A percentile compares a stretch with the other conserved stretches of the same genome.
phyloP scores from a whole-genome alignment of 2,888 invertebrate genomes.

The Smittia aterrima region DNA sequence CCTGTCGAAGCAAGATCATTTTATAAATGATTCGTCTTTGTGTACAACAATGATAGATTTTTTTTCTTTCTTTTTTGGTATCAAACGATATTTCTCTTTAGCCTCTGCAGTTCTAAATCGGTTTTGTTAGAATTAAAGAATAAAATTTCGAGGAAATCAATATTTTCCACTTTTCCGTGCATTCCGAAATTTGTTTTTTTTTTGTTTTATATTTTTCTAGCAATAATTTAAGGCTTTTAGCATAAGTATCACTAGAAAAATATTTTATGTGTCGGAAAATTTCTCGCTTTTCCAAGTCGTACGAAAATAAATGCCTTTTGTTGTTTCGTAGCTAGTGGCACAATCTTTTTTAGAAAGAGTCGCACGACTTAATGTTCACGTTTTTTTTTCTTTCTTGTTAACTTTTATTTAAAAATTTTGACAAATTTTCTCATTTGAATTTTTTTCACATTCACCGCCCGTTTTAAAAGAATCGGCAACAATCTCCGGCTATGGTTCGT shows the following conservation, averaged over 20 bases:
- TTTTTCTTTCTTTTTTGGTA: not conserved
- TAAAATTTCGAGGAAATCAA: slow-evolving; percentile 40
- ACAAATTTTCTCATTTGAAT: slow-evolving; percentile 19
- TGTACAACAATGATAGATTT: slow-evolving; percentile 26
- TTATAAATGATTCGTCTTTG: slow-evolving; percentile 36
- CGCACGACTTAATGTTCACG: not conserved
- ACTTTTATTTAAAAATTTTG: slow-evolving; percentile 11
- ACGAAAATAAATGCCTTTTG: slow-evolving; percentile 19
- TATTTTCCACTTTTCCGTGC: slow-evolving; percentile 37
- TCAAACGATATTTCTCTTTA: not conserved
- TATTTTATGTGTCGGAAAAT: not conserved
- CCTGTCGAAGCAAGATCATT: slow-evolving; percentile 30
- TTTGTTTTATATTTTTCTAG: not conserved
- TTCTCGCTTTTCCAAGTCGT: not conserved
- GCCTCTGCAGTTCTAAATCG: not conserved
- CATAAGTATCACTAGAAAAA: not conserved
- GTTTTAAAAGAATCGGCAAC: slow-evolving; percentile 18
- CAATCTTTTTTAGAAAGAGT: not conserved
- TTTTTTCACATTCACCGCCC: slow-evolving; percentile 38
- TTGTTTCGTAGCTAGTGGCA: not conserved
- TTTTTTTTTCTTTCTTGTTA: not conserved
- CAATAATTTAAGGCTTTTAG: slow-evolving; percentile 24
- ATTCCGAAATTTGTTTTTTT: slow-evolving; percentile 13
- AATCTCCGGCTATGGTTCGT: slow-evolving; percentile 37
- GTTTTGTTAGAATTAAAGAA: not conserved